Percentiles rank a stretch among this genome's conserved stretches.
Evolutionary conservation across 53 echinoderm and acorn worm genomes (phyloP).

Genomic region (Henricia sp.): DNA sequence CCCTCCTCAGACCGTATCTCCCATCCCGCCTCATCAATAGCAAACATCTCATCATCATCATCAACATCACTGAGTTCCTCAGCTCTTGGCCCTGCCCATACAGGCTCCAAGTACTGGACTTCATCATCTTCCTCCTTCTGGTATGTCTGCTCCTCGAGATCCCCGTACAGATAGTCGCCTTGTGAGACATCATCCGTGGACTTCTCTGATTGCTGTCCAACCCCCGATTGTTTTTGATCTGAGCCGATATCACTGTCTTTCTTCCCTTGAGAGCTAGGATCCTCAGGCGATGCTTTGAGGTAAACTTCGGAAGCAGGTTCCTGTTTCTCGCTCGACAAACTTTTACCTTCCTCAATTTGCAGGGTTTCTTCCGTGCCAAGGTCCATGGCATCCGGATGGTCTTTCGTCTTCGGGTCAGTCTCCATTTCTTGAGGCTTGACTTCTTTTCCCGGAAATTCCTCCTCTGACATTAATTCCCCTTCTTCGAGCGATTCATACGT

Average conservation of each 20-base stretch:
- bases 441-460: neutral
- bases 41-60: constrained; percentile 17
- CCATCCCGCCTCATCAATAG: constrained; percentile 39
- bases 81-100: neutral
- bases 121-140: neutral
- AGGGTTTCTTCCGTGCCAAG: neutral
- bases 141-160: neutral
- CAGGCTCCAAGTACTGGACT: neutral
- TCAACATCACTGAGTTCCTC: neutral
- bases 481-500: neutral
- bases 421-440: neutral
- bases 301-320: neutral
- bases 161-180: constrained; percentile 15
- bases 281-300: neutral
- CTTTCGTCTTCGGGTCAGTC: neutral
- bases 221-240: neutral
- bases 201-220: neutral
- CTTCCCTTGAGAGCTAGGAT: neutral
- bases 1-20: constrained; percentile 52
- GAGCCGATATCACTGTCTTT: neutral
- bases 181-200: neutral
- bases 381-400: neutral
- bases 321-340: neutral
- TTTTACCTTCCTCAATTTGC: neutral
- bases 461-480: neutral